Percentiles rank a stretch among this genome's conserved stretches.
Evolutionary conservation across 2,797 vertebrate species (phyloP).

Genomic region (Sebastiscus tertius): DNA sequence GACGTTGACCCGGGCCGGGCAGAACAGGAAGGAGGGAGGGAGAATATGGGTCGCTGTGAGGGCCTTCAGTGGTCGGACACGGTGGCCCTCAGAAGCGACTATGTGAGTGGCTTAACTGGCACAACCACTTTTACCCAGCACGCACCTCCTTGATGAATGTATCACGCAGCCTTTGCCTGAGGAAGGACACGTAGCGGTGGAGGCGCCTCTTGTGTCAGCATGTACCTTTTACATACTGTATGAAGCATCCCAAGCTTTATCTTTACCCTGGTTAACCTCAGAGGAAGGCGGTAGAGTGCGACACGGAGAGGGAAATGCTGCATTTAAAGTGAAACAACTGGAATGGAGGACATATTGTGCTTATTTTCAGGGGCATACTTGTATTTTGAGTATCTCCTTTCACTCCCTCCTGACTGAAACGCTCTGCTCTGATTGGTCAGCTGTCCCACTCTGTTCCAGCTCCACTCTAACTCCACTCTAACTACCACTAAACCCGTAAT

Average conservation of each 20-base stretch:
- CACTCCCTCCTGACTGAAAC: too few species aligned
- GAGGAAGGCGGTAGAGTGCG: neutral
- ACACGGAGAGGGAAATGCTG: neutral
- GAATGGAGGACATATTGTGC: neutral
- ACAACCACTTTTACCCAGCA: slow-evolving; percentile 1
- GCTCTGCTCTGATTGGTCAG: too few species aligned
- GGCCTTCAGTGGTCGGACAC: neutral
- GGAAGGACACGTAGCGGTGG: slow-evolving; percentile 45
- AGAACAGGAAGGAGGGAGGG: neutral
- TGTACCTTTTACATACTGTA: slow-evolving; percentile 75
- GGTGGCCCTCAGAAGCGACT: neutral
- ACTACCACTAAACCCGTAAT: too few species aligned
- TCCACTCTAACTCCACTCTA: too few species aligned
- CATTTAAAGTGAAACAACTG: slow-evolving; percentile 2
- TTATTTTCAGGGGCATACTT: too few species aligned
- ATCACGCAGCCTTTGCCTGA: slow-evolving; percentile 50
- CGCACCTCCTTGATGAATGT: slow-evolving; percentile 31
- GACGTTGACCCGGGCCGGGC: neutral
- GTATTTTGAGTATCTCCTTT: too few species aligned
- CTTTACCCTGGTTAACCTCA: slow-evolving; percentile 51
- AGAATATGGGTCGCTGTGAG: slow-evolving; percentile 23
- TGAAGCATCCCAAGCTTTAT: slow-evolving; percentile 57
- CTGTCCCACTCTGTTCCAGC: too few species aligned
- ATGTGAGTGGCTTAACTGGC: slow-evolving; percentile 28
- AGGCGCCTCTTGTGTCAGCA: slow-evolving; percentile 41